phyloP scores from a whole-genome alignment of 2,888 invertebrate genomes.

The Lutraria lutraria region DNA sequence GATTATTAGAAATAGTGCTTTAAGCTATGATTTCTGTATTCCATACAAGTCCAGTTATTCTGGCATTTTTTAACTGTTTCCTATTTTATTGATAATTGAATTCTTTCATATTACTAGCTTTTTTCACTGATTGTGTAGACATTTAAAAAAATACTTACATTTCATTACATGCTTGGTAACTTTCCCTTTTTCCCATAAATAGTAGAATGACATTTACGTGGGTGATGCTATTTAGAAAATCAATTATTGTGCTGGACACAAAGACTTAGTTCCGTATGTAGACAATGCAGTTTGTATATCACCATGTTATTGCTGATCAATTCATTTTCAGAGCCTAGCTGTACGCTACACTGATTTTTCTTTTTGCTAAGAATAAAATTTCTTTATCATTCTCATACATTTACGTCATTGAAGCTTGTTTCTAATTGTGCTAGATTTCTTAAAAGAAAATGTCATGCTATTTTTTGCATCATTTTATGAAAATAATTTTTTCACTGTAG shows the following conservation, averaged over 20 bases:
- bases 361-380: not conserved
- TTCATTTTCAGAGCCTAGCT: not conserved
- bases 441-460: not conserved
- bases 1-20: conserved; percentile 9
- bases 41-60: not conserved
- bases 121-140: not conserved
- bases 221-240: not conserved
- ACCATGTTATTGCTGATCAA: not conserved
- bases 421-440: not conserved
- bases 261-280: not conserved
- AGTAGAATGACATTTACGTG: not conserved
- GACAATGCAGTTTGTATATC: not conserved
- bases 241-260: conserved; percentile 6
- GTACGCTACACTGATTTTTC: not conserved
- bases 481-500: conserved; percentile 17
- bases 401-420: not conserved
- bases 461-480: conserved; percentile 37
- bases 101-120: not conserved
- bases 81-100: not conserved
- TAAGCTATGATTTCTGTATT: conserved; percentile 1
- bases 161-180: not conserved
- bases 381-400: not conserved
- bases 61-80: not conserved
- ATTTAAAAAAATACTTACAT: not conserved
- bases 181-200: not conserved